phyloP scores from a whole-genome alignment of 2,113 vertebrate species.

The Siniperca chuatsi region DNA sequence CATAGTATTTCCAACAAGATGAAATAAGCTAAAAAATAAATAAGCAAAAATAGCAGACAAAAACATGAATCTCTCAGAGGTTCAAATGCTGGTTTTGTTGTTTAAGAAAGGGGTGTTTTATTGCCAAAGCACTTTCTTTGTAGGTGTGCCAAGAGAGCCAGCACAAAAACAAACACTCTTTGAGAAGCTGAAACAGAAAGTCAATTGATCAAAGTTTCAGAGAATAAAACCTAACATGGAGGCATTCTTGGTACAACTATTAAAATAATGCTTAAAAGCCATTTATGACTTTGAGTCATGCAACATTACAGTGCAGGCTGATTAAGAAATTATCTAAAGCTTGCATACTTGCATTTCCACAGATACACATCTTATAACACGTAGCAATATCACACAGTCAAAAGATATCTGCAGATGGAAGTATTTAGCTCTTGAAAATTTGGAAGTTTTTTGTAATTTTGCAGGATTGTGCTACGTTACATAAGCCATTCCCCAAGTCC shows the following conservation, averaged over 20 bases:
- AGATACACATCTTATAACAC: background rate
- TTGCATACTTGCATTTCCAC: conserved; percentile 14
- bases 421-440: conserved; percentile 50
- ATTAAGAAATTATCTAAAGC: conserved; percentile 21
- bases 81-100: conserved; percentile 29
- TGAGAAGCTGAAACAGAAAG: conserved; percentile 54
- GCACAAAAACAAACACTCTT: conserved; percentile 57
- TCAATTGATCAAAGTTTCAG: conserved; percentile 40
- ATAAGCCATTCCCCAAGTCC: conserved; percentile 52
- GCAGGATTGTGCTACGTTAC: conserved; percentile 49
- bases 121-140: conserved; percentile 24
- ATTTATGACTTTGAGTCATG: conserved; percentile 17
- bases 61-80: conserved; percentile 6
- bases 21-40: no score
- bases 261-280: conserved; percentile 22
- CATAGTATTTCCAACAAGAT: conserved; percentile 2
- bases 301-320: background rate
- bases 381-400: conserved; percentile 19
- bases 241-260: background rate
- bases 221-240: conserved; percentile 4
- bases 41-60: conserved; percentile 30
- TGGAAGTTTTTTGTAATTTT: conserved; percentile 52
- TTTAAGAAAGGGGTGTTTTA: conserved; percentile 14
- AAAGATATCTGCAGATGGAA: conserved; percentile 65
- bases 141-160: conserved; percentile 41